Conservation (phyloP, 2,888 invertebrate genomes). For the Notodonta ziczac region DNA sequence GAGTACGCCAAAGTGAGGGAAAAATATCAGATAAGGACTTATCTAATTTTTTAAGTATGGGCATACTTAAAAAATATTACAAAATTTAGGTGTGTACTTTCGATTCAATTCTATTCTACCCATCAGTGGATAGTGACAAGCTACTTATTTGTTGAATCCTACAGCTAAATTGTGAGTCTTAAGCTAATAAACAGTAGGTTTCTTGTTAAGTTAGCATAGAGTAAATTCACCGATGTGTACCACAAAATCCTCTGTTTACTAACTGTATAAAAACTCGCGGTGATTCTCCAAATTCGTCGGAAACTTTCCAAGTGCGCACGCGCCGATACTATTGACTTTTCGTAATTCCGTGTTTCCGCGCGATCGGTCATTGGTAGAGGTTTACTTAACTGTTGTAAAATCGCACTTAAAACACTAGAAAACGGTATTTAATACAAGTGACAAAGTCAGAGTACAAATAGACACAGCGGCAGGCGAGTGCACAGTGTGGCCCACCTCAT, state of each 20-base stretch:
- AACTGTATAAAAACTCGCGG: constrained; percentile 36
- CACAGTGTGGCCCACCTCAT: constrained; percentile 32
- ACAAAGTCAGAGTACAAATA: constrained; percentile 60
- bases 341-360: constrained; percentile 60
- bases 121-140: too few relatives aligned
- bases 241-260: constrained; percentile 30
- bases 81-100: too few relatives aligned
- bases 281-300: constrained; percentile 27
- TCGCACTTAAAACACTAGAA: constrained; percentile 61
- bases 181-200: background rate
- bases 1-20: too few relatives aligned
- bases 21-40: too few relatives aligned
- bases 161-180: too few relatives aligned
- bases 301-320: constrained; percentile 30
- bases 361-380: constrained; percentile 56
- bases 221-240: constrained; percentile 16
- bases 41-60: too few relatives aligned
- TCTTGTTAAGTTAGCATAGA: background rate
- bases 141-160: too few relatives aligned
- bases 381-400: constrained; percentile 71
- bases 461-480: constrained; percentile 51
- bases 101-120: too few relatives aligned
- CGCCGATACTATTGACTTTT: constrained; percentile 46
- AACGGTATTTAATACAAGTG: constrained; percentile 67
- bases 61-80: too few relatives aligned